phyloP scores from a whole-genome alignment of 2,888 invertebrate species.

The Listrodromus nycthemerus region DNA sequence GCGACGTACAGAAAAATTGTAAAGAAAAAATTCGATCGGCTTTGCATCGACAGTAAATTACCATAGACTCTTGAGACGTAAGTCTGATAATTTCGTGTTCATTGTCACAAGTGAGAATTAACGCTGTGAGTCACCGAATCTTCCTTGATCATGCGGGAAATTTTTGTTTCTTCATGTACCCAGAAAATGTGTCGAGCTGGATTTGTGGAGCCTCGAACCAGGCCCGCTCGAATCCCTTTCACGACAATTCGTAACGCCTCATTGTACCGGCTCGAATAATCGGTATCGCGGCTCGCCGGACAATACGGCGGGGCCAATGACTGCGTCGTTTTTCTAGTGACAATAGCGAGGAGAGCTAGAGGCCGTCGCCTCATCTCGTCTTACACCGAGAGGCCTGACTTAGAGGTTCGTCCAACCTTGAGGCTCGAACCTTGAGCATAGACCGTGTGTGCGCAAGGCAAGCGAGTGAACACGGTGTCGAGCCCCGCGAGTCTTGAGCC shows the following conservation, averaged over 20 bases:
- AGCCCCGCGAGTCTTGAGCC: conserved; percentile 57
- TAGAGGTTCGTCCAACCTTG: conserved; percentile 62
- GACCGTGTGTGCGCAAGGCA: conserved; percentile 10
- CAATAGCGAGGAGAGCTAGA: not conserved
- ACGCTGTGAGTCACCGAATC: too few relatives aligned
- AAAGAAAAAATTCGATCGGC: not conserved
- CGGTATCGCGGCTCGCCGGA: not conserved
- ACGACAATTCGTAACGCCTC: conserved; percentile 11
- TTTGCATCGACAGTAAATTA: not conserved
- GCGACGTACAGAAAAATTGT: not conserved
- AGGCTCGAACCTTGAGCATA: conserved; percentile 63
- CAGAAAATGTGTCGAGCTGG: not conserved
- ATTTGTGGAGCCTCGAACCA: not conserved
- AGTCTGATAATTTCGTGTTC: too few relatives aligned
- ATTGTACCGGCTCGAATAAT: conserved; percentile 1
- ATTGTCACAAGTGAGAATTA: too few relatives aligned
- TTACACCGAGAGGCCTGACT: conserved; percentile 51
- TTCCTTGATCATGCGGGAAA: too few relatives aligned
- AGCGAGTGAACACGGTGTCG: conserved; percentile 37
- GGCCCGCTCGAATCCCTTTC: not conserved
- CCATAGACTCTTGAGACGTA: too few relatives aligned
- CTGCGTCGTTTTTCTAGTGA: not conserved
- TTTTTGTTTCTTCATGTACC: not conserved
- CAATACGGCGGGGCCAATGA: conserved; percentile 27
- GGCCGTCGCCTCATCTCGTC: conserved; percentile 26